These are phyloP conservation scores for Holothuria scabra DNA, from an alignment of 53 echinoderm and acorn worm genomes.

Conservation along the genomic window DNA sequence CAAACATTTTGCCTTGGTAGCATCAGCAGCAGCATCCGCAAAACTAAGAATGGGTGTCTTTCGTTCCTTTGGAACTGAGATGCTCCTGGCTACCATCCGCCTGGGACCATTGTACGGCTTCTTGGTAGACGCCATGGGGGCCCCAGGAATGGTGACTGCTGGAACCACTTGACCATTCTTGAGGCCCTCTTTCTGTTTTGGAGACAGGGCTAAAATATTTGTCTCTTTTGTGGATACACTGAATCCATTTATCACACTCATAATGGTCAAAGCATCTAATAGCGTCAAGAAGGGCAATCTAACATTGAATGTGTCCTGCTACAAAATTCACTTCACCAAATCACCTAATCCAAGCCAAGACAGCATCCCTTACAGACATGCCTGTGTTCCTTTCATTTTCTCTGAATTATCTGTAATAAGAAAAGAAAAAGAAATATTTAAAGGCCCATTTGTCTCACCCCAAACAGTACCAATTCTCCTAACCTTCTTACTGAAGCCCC, in stretches of 20 bases:
- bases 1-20: conserved; percentile 31
- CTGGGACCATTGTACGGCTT: conserved; percentile 21
- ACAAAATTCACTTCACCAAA: too few relatives aligned
- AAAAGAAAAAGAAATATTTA: not conserved
- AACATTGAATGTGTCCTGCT: too few relatives aligned
- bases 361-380: too few relatives aligned
- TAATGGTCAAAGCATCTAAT: not conserved
- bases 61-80: conserved; percentile 12
- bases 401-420: not conserved
- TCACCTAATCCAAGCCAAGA: too few relatives aligned
- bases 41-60: conserved; percentile 21
- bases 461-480: too few relatives aligned
- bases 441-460: too few relatives aligned
- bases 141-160: conserved; percentile 9
- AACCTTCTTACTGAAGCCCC: too few relatives aligned
- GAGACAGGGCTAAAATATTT: not conserved
- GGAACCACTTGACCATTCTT: not conserved
- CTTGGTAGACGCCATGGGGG: conserved; percentile 25
- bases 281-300: too few relatives aligned
- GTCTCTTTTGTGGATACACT: not conserved
- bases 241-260: conserved; percentile 17
- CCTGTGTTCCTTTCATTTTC: too few relatives aligned
- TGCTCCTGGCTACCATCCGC: conserved; percentile 29
- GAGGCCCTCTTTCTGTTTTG: not conserved
- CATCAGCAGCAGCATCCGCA: conserved; percentile 33